A percentile compares a stretch with the other conserved stretches of the same genome.
Evolutionary conservation across 2,888 invertebrate genomes (phyloP).

Genomic region (Pedicia rivosa): DNA sequence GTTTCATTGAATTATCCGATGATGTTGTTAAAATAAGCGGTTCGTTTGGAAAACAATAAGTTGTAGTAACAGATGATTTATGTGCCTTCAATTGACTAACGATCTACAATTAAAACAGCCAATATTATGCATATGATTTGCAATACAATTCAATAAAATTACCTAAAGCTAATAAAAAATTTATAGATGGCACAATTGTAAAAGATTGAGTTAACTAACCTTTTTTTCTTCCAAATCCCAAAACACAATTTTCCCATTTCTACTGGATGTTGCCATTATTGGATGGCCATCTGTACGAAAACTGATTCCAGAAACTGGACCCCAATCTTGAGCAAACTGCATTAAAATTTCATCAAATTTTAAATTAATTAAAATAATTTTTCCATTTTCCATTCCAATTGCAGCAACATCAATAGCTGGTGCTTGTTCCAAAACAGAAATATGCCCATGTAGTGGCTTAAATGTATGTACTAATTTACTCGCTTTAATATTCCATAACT

Average conservation of each 20-base stretch:
- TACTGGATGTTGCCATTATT: conserved; percentile 72
- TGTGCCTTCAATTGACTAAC: conserved; percentile 77
- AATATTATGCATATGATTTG: no score
- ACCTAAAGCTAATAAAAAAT: not conserved
- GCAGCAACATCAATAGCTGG: conserved; percentile 89
- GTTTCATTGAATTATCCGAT: conserved; percentile 82
- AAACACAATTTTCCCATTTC: conserved; percentile 71
- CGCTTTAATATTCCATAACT: conserved; percentile 79
- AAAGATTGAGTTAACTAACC: conserved; percentile 15
- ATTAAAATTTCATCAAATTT: conserved; percentile 68
- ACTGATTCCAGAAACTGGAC: conserved; percentile 63
- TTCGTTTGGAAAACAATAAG: conserved; percentile 74
- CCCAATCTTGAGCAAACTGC: conserved; percentile 85
- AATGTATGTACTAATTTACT: conserved; percentile 64
- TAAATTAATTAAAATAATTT: conserved; percentile 74
- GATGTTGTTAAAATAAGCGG: conserved; percentile 83
- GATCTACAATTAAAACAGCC: conserved; percentile 29
- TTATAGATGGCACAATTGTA: no score
- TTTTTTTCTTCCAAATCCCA: conserved; percentile 82
- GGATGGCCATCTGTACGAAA: conserved; percentile 78
- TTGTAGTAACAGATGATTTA: conserved; percentile 52
- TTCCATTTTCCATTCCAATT: conserved; percentile 67
- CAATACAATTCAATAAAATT: no score
- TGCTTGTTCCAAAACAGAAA: conserved; percentile 68
- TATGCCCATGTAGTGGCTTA: conserved; percentile 49